Evolutionary conservation across 1,140 invertebrate species (phyloP), one percentile per base, ranked within the genome.

Genomic region (Drosophila seguyi): DNA sequence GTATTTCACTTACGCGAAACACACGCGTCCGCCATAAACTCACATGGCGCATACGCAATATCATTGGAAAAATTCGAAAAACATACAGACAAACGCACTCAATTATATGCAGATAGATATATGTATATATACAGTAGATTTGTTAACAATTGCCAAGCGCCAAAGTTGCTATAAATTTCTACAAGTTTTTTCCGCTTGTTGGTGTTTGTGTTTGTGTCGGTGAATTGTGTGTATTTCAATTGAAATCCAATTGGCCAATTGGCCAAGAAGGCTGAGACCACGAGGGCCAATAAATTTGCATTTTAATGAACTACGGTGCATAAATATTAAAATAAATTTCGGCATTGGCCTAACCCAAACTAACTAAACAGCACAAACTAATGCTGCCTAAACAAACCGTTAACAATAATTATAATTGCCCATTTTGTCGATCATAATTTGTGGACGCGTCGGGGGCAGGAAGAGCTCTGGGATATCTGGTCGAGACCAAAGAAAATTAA

Each of bases 281-380:
- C 75, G 62, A 83, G 47, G 41, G 48, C 27, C 61, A 75, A 75
- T 88, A 88, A 88, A 88, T 88, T 88, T 76, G 60, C 56, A 44
- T 65, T 90, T 88, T 88, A 88, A 88, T 88, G 84, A 90, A 90
- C 85, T 88, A 78, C 81, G 55, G 50, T 78, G 80, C 84, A 88
- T 88, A 88, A 88, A 90, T 88, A 88, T 81, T 88, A 84, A 88
- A 90, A 88, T 90, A 90, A 88, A 88, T 88, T 88, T 81, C 80
- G 85, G 68, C 82, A 85, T 75, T 85, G 80, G 56, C 50, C 48
- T 42, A 52, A 66, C 57, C 60, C 41, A 61, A 60, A 76, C 74
- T 62, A 78, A 84, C 78, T 78, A 78, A 81, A 86, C 81, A 76
- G 72, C 65, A 65, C 57, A 84, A 85, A 84, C 77, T 85, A 87